These are phyloP conservation scores for Melanocharis versteri DNA, from an alignment of 2,113 vertebrate genomes.

Conservation along the genomic window DNA sequence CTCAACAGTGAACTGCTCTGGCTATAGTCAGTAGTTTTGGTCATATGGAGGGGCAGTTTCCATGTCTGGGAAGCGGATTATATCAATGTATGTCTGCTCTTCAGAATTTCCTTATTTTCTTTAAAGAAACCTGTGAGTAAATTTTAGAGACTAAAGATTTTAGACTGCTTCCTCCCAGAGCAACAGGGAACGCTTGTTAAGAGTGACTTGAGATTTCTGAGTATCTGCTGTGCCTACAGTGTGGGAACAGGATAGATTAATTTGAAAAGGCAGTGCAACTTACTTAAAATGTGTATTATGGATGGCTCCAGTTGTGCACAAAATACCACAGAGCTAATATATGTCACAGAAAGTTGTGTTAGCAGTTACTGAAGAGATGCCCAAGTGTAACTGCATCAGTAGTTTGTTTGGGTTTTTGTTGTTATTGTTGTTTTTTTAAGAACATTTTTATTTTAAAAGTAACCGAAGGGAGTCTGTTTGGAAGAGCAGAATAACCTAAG, in stretches of 20 bases:
- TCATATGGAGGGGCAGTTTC: not conserved
- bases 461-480: not conserved
- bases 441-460: not conserved
- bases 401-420: not conserved
- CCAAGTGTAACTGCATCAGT: not conserved
- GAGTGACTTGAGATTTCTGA: not conserved
- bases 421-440: not conserved
- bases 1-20: not conserved
- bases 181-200: not conserved
- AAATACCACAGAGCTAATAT: not conserved
- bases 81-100: not conserved
- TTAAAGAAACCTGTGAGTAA: not conserved
- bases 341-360: not conserved
- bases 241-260: not conserved
- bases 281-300: not conserved
- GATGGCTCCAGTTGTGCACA: not conserved
- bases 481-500: not conserved
- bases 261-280: not conserved
- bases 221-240: not conserved
- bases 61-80: fast-evolving
- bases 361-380: not conserved
- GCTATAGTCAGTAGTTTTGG: not conserved
- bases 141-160: not conserved
- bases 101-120: not conserved
- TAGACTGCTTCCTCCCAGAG: not conserved